Evolutionary conservation across 2,797 vertebrate genomes (phyloP).

Genomic region (Lutjanus argentimaculatus): DNA sequence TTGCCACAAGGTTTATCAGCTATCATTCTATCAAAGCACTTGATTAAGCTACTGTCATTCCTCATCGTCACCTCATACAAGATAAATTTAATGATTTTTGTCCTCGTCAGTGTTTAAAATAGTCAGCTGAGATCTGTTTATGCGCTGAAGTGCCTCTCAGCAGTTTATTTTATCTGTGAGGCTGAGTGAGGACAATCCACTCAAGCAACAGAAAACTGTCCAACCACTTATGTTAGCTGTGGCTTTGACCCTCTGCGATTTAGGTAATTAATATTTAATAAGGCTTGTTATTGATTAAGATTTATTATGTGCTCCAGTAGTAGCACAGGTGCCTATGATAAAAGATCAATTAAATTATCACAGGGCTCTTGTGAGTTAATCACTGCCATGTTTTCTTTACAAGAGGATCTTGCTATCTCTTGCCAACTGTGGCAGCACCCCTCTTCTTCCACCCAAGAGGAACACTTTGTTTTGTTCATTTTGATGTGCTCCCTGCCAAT

Average conservation of each 20-base stretch:
- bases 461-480: constrained; percentile 44
- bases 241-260: constrained; percentile 2
- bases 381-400: neutral
- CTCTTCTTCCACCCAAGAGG: constrained; percentile 43
- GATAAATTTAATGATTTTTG: constrained; percentile 10
- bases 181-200: constrained; percentile 31
- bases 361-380: constrained; percentile 24
- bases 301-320: constrained; percentile 13
- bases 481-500: constrained; percentile 37
- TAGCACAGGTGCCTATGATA: constrained; percentile 8
- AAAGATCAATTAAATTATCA: constrained; percentile 17
- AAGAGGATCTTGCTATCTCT: constrained; percentile 6
- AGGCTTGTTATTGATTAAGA: constrained; percentile 35
- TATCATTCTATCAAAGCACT: neutral
- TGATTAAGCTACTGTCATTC: constrained; percentile 26
- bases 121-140: constrained; percentile 47
- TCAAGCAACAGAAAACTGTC: constrained; percentile 18
- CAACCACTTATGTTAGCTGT: constrained; percentile 4
- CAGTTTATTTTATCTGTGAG: constrained; percentile 39
- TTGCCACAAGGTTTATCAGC: too few species aligned
- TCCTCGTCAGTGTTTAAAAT: constrained; percentile 36
- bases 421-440: constrained; percentile 39
- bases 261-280: constrained; percentile 33
- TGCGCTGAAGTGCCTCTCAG: constrained; percentile 25
- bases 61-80: constrained; percentile 26